Evolutionary conservation across 1,140 invertebrate genomes (phyloP), one percentile per base, ranked within the genome.

Genomic region (Bombus polaris): DNA sequence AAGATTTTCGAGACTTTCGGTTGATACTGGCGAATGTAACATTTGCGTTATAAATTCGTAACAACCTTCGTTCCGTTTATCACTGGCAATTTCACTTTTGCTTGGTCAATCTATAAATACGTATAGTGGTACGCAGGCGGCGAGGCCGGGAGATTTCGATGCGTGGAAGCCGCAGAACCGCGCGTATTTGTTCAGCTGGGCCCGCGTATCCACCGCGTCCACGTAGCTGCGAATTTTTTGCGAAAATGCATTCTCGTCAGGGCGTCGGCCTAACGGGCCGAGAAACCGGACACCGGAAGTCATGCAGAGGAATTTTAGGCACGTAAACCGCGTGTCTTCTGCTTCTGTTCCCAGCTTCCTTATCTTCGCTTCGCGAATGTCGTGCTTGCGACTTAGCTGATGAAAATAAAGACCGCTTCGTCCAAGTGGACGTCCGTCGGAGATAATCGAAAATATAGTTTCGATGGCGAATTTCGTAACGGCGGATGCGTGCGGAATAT

Each of bases 271-370:
- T 32, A 22, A 35, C 44, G 74, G 35, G 22, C 22, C 13, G 42
- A n/a, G 78, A 80, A 80, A 70, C 78, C 42, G 65, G 35, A 70
- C 78, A 70, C 78, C 78, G 65, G 78, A 80, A 80, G 35, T 37
- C 13, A 5, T 5, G 8, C 32, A 0, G 2, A 37, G 78, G 42
- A 39, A 68, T 70, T 80, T 80, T 47, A 37, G 42, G 42, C n/a
- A 47, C 44, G 78, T 25, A 39, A 77, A 77, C 35, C 37, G 37
- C 9, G 53, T 13, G 12, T 39, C 13, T 28, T 44, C 6, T 32
- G 22, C 15, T 5, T 13, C 13, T 25, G 39, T 62, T 62, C 0
- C 59, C 39, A 44, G 25, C 44, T 42, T 72, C 39, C 39, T 72
- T 18, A 8, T 18, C 9, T 18, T 35, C n/a, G 9, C 25, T 2